Conservation (phyloP, 2,888 invertebrate genomes). For the Tanypteryx hageni region DNA sequence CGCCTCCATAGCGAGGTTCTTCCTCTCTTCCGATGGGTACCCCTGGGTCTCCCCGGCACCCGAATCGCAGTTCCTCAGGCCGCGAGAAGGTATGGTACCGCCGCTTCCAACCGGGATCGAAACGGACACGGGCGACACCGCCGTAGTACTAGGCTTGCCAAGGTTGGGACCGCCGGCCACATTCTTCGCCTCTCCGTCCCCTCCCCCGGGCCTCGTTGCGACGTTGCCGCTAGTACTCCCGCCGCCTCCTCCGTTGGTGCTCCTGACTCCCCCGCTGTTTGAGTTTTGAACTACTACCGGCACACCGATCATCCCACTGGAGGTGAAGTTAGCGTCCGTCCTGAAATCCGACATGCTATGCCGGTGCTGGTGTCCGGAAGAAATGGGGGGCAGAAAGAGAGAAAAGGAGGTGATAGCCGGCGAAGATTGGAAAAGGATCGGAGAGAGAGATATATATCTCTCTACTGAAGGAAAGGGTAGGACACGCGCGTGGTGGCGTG, state of each 20-base stretch:
- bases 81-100: background rate
- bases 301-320: slow-evolving; percentile 44
- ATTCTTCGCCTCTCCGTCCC: slow-evolving; percentile 18
- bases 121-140: slow-evolving; percentile 34
- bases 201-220: slow-evolving; percentile 15
- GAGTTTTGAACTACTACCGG: slow-evolving; percentile 49
- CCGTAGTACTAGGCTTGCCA: slow-evolving; percentile 20
- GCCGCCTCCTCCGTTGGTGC: slow-evolving; percentile 14
- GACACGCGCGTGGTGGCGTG: background rate
- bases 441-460: background rate
- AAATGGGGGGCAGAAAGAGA: background rate
- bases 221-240: background rate
- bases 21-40: slow-evolving; percentile 34
- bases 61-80: slow-evolving; percentile 54
- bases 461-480: background rate
- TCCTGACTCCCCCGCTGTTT: slow-evolving; percentile 27
- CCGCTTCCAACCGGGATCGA: slow-evolving; percentile 14
- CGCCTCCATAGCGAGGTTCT: slow-evolving; percentile 42
- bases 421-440: background rate
- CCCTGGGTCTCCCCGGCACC: slow-evolving; percentile 40
- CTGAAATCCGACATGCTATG: slow-evolving; percentile 49
- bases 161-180: slow-evolving; percentile 29
- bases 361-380: background rate
- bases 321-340: slow-evolving; percentile 16
- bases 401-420: background rate